Base-by-base conservation (phyloP, 2,888 invertebrate species). In the Ametastegia equiseti region DNA sequence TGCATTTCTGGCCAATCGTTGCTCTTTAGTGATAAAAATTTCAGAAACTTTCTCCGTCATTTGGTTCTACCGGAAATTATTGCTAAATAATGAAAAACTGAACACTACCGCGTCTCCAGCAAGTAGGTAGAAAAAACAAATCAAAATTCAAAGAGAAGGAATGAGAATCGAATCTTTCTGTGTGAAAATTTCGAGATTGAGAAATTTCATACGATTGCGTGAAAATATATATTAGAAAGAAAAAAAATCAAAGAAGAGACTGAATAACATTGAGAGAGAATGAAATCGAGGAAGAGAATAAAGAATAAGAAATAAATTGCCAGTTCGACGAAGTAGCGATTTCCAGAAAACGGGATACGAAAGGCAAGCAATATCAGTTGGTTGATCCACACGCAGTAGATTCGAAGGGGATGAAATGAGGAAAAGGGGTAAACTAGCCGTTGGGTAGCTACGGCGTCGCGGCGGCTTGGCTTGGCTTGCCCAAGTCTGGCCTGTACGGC, bases 371-470 rank as follows among this genome's bases (percentile, higher is more conserved):
- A 67, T 67, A 67, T 67, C 67, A 67, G 67, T 67, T 39, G 67
- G 9, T 67, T 39, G 67, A 67, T 67, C 67, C 39, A 27, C 67
- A 67, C 67, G 67, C 67, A 67, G 67, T 9, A n/a, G 67, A 19
- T n/a, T n/a, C 39, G 39, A 36, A 39, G 2, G n/a, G 1, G 39
- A 39, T 36, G n/a, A n/a, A 65, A 65, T n/a, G 36, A 27, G 7
- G 69, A 71, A 71, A 71, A 71, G 47, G 11, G 47, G 71, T 71
- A 71, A 71, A 71, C 71, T 71, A 47, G 45, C 71, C 33, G 71
- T 45, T 47, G 42, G 65, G 19, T 36, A 36, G 65, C 65, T 6
- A 23, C 54, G 23, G 54, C 54, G 7, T n/a, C n/a, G 11, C 23
- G 9, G 23, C 54, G 6, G 54, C 54, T n/a, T n/a, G n/a, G n/a